These are phyloP conservation scores for Cyphomyrmex costatus DNA, from an alignment of 1,140 invertebrate species.

Conservation along the genomic window DNA sequence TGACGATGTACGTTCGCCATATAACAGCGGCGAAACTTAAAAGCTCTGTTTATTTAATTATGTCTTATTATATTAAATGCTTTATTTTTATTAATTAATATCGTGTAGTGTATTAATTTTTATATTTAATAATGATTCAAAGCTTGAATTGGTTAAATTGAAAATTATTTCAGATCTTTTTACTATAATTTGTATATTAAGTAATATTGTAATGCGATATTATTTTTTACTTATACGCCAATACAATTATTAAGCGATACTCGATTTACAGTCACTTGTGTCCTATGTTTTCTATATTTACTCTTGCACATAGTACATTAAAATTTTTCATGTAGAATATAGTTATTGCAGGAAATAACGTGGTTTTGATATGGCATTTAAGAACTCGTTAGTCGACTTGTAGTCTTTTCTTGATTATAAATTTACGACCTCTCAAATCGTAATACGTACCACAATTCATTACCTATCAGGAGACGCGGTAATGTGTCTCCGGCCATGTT, in stretches of 20 bases:
- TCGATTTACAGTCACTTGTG: neutral
- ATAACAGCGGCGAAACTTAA: conserved; percentile 70
- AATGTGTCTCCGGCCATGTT: no score
- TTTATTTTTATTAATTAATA: conserved; percentile 28
- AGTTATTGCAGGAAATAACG: neutral
- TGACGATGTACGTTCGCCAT: conserved; percentile 97
- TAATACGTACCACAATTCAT: neutral
- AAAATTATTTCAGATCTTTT: conserved; percentile 9
- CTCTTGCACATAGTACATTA: neutral
- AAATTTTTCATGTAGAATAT: neutral
- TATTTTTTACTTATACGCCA: neutral
- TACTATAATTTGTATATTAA: conserved; percentile 62
- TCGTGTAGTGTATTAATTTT: conserved; percentile 61
- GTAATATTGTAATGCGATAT: conserved; percentile 49
- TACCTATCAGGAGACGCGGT: no score
- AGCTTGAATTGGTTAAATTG: conserved; percentile 32
- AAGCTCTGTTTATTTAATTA: conserved; percentile 34
- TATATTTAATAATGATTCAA: conserved; percentile 52
- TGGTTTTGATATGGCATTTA: neutral
- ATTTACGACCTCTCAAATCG: neutral
- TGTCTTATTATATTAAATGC: conserved; percentile 46
- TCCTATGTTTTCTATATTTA: neutral
- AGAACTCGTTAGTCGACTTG: conserved; percentile 54
- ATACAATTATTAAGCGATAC: conserved; percentile 17
- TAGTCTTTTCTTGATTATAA: neutral